Conservation (phyloP, 2,888 invertebrate species). For the Mythimna albipuncta region DNA sequence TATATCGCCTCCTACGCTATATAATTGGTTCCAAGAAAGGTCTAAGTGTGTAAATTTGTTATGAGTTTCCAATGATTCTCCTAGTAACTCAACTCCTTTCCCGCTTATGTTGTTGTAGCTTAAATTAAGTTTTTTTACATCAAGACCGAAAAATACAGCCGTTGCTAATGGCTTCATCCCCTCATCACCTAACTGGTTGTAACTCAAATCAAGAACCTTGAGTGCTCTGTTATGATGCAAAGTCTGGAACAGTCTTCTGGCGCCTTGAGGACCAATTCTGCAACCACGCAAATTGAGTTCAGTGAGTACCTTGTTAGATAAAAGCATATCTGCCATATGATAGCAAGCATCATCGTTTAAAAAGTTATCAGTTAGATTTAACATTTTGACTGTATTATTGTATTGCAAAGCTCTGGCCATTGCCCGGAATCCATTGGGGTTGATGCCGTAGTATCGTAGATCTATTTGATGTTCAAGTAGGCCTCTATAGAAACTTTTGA, state of each 20-base stretch:
- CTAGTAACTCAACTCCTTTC: conserved; percentile 68
- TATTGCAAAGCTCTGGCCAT: conserved; percentile 78
- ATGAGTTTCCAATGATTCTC: conserved; percentile 74
- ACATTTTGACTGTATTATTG: conserved; percentile 74
- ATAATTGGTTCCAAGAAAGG: conserved; percentile 81
- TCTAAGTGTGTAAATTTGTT: conserved; percentile 77
- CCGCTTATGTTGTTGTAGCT: conserved; percentile 77
- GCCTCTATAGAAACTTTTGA: conserved; percentile 73
- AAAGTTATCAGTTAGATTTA: conserved; percentile 81
- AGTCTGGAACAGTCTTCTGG: conserved; percentile 66
- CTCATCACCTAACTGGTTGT: conserved; percentile 75
- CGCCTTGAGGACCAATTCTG: conserved; percentile 76
- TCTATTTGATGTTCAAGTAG: conserved; percentile 75
- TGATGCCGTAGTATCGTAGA: conserved; percentile 80
- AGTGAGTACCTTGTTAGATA: conserved; percentile 69
- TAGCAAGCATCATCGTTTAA: conserved; percentile 78
- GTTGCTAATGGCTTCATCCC: conserved; percentile 72
- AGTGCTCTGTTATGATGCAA: conserved; percentile 71
- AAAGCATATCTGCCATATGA: conserved; percentile 81
- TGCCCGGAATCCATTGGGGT: conserved; percentile 76
- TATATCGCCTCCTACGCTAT: conserved; percentile 63
- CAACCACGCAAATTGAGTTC: conserved; percentile 81
- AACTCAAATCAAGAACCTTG: conserved; percentile 72
- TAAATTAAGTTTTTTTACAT: conserved; percentile 73
- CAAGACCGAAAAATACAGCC: conserved; percentile 70